Evolutionary conservation across 1,140 invertebrate genomes (phyloP).

Genomic region (Orius insidiosus): DNA sequence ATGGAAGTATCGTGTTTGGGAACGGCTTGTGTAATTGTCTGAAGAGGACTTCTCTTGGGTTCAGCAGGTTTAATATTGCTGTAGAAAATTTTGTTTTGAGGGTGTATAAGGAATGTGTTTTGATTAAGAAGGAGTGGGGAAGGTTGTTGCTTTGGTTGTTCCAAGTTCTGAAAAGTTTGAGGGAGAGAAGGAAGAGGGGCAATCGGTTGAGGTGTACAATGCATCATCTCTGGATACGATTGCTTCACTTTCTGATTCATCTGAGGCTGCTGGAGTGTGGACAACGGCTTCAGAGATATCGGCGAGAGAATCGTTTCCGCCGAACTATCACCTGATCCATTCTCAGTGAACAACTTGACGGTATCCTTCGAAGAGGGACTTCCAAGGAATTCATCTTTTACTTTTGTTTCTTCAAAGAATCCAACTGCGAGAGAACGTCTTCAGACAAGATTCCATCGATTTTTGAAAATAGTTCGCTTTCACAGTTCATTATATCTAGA

Average conservation of each 20-base stretch:
- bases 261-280: background rate
- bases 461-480: slow-evolving; percentile 19
- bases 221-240: background rate
- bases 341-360: slow-evolving; percentile 1
- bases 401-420: slow-evolving; percentile 7
- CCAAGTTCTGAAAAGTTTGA: background rate
- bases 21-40: background rate
- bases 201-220: background rate
- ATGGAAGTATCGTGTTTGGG: background rate
- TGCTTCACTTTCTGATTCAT: background rate
- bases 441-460: slow-evolving; percentile 15
- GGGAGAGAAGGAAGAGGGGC: background rate
- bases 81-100: slow-evolving; percentile 13
- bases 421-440: slow-evolving; percentile 16
- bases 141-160: background rate
- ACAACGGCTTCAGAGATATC: background rate
- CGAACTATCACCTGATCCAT: background rate
- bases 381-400: slow-evolving; percentile 8
- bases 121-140: slow-evolving; percentile 8
- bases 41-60: background rate
- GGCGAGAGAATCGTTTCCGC: background rate
- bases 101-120: slow-evolving; percentile 12
- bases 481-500: slow-evolving; percentile 19
- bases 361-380: slow-evolving; percentile 1
- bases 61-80: slow-evolving; percentile 10